These are phyloP conservation scores for Homalodisca vitripennis DNA, from an alignment of 1,140 invertebrate species.

Conservation along the genomic window DNA sequence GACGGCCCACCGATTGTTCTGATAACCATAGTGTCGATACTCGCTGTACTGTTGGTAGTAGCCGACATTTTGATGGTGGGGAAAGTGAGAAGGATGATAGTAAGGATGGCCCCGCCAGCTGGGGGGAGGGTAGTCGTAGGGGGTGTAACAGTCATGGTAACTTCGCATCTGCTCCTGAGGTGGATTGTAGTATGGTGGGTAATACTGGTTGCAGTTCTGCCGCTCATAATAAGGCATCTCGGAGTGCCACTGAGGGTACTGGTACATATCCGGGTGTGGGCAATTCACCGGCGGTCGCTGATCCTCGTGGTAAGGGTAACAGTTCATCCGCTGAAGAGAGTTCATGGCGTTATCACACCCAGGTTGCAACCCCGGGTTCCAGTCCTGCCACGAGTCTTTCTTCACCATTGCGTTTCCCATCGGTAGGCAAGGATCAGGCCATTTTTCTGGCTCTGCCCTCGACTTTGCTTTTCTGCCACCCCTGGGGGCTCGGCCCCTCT, in stretches of 20 bases:
- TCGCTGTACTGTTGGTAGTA: conserved; percentile 25
- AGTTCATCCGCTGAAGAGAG: conserved; percentile 1
- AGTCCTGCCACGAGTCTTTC: conserved; percentile 24
- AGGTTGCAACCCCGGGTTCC: conserved; percentile 31
- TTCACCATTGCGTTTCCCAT: conserved; percentile 22
- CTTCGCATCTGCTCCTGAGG: conserved; percentile 20
- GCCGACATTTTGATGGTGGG: conserved; percentile 25
- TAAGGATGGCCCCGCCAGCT: conserved; percentile 24
- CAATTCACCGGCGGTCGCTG: conserved; percentile 21
- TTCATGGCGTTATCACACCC: conserved; percentile 10
- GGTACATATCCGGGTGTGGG: conserved; percentile 28
- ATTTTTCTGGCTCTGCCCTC: background rate
- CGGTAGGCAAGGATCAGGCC: conserved; percentile 22
- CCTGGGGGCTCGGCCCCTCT: conserved; percentile 3
- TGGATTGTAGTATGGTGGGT: conserved; percentile 26
- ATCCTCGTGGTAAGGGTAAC: conserved; percentile 25
- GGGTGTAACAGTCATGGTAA: conserved; percentile 30
- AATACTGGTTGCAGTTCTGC: conserved; percentile 32
- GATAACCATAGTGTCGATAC: conserved; percentile 28
- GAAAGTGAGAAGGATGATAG: conserved; percentile 26
- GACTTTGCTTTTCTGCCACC: background rate
- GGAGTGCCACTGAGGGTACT: conserved; percentile 33
- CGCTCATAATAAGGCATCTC: conserved; percentile 37
- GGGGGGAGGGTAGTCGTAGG: conserved; percentile 1
- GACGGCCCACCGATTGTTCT: conserved; percentile 29